Evolutionary conservation across 2,797 vertebrate species (phyloP).

Genomic region (Spatula clypeata): DNA sequence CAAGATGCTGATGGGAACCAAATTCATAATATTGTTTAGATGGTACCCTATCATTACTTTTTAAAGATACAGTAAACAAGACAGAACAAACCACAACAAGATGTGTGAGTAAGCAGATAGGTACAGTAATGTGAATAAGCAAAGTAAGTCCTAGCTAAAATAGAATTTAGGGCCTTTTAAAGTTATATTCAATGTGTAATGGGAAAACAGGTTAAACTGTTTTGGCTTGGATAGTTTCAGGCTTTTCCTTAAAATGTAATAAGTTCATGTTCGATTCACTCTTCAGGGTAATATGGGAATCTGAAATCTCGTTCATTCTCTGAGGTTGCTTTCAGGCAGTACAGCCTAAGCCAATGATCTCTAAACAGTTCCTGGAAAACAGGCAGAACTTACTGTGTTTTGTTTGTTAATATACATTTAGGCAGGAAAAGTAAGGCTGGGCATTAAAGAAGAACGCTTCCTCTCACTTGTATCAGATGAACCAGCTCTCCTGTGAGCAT

Average conservation of each 20-base stretch:
- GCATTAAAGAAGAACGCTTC: neutral
- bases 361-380: neutral
- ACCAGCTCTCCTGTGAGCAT: neutral
- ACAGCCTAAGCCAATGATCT: neutral
- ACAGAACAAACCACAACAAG: neutral
- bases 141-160: neutral
- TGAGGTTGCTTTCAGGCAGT: neutral
- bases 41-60: neutral
- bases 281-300: neutral
- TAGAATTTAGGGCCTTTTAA: neutral
- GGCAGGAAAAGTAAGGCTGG: neutral
- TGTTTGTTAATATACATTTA: neutral
- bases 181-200: neutral
- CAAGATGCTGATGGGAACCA: neutral
- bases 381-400: neutral
- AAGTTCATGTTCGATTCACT: neutral
- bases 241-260: neutral
- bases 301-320: neutral
- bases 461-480: neutral
- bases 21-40: neutral
- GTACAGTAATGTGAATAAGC: neutral
- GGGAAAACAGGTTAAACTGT: rapidly evolving
- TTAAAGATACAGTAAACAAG: neutral
- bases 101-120: neutral
- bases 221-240: neutral